Evolutionary conservation across 2,797 vertebrate genomes (phyloP).

Genomic region (Coregonus sp.): DNA sequence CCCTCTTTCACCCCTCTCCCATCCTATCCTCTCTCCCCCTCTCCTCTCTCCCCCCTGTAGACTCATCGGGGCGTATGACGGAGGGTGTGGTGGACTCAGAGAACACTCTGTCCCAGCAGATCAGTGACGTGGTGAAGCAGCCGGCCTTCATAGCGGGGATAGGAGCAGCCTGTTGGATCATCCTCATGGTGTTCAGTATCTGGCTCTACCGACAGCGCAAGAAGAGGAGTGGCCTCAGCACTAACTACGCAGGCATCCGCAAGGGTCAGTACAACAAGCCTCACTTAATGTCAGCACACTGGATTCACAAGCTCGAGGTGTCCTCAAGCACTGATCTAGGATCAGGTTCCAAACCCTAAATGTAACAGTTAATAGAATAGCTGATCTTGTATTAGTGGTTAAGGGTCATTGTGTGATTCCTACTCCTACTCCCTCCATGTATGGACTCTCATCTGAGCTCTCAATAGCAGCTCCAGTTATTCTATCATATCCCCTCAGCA

Average conservation of each 20-base stretch:
- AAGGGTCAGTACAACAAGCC: conserved; percentile 81
- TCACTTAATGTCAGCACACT: conserved; percentile 60
- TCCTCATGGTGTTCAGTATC: conserved; percentile 98
- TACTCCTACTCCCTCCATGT: neutral
- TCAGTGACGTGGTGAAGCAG: conserved; percentile 96
- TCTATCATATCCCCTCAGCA: too few species aligned
- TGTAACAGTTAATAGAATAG: neutral
- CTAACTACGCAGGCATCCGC: conserved; percentile 94
- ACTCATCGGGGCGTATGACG: conserved; percentile 72
- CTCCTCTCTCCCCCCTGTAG: conserved; percentile 39
- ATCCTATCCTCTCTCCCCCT: neutral
- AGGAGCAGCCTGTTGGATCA: conserved; percentile 96
- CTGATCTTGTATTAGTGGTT: neutral
- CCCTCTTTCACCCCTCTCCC: neutral
- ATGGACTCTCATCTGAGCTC: neutral
- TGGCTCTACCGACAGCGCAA: conserved; percentile 96
- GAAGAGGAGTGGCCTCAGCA: conserved; percentile 91
- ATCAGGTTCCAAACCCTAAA: too few species aligned
- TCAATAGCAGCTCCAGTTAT: neutral
- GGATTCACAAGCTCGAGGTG: neutral
- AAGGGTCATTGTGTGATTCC: neutral
- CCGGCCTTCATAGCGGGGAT: conserved; percentile 98
- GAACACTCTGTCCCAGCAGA: conserved; percentile 91
- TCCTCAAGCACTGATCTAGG: neutral
- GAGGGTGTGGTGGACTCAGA: conserved; percentile 47